These are phyloP conservation scores for Kuschelorhynchus macadamiae DNA, from an alignment of 2,888 invertebrate genomes.

Conservation along the genomic window DNA sequence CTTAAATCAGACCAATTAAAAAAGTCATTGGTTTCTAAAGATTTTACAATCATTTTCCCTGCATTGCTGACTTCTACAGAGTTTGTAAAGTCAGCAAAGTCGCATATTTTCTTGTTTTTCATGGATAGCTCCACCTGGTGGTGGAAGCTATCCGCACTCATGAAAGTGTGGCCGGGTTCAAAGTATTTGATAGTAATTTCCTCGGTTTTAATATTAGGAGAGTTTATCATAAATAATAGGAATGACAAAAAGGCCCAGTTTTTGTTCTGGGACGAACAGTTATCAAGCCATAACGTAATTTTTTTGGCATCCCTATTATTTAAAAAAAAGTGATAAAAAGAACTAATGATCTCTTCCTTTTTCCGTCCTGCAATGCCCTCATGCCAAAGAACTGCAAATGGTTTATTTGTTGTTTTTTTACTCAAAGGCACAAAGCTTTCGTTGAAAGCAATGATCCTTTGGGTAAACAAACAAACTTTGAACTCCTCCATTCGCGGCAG, in stretches of 20 bases:
- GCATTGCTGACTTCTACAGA: neutral
- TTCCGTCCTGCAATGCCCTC: neutral
- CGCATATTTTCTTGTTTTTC: slow-evolving; percentile 11
- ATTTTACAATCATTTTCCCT: neutral
- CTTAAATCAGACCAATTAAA: neutral
- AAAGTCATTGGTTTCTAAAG: neutral
- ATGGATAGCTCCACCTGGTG: slow-evolving; percentile 16
- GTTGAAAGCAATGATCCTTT: slow-evolving; percentile 30
- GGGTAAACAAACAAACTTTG: slow-evolving; percentile 30
- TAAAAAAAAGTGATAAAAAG: slow-evolving; percentile 27
- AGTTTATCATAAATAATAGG: slow-evolving; percentile 30
- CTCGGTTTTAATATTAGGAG: neutral
- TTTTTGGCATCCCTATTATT: slow-evolving; percentile 34
- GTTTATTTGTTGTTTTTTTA: slow-evolving; percentile 9
- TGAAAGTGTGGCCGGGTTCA: no score
- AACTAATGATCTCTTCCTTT: slow-evolving; percentile 16
- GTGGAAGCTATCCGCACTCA: no score
- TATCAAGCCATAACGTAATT: neutral
- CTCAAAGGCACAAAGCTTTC: slow-evolving; percentile 42
- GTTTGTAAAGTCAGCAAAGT: slow-evolving; percentile 3
- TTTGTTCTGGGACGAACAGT: slow-evolving; percentile 24
- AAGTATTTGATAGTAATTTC: slow-evolving; percentile 18
- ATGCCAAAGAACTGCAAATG: slow-evolving; percentile 44
- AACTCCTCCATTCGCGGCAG: slow-evolving; percentile 26
- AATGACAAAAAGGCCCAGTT: slow-evolving; percentile 41